These are phyloP conservation scores for Drosophila azteca DNA, from an alignment of 1,140 invertebrate species.

Conservation along the genomic window DNA sequence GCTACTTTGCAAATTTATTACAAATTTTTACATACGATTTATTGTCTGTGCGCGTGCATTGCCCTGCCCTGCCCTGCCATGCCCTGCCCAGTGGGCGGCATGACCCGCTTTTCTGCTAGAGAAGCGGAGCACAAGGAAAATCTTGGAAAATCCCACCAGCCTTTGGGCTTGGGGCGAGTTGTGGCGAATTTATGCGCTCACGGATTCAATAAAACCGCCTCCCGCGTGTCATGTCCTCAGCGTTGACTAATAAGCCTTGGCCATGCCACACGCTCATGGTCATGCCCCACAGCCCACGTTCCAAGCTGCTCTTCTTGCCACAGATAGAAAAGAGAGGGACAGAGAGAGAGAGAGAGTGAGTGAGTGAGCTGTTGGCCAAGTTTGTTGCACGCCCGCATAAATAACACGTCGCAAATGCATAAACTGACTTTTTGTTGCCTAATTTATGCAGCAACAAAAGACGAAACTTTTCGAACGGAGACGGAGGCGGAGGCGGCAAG, in stretches of 20 bases:
- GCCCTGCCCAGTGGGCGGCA: no score
- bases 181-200: constrained; percentile 36
- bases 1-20: constrained; percentile 81
- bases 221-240: constrained; percentile 48
- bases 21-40: constrained; percentile 82
- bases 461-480: constrained; percentile 44
- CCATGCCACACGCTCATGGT: constrained; percentile 50
- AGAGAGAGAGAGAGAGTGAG: constrained; percentile 3
- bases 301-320: background rate
- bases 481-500: no score
- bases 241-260: constrained; percentile 73
- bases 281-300: constrained; percentile 1
- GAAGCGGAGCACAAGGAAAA: constrained; percentile 6
- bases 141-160: constrained; percentile 13
- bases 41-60: constrained; percentile 65
- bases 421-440: constrained; percentile 79
- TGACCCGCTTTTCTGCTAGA: constrained; percentile 43
- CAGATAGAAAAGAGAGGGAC: constrained; percentile 19
- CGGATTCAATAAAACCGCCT: constrained; percentile 65
- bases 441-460: constrained; percentile 76
- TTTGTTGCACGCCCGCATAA: constrained; percentile 78
- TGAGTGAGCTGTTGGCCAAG: constrained; percentile 50
- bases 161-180: background rate
- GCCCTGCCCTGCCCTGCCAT: background rate
- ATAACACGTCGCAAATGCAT: constrained; percentile 79